These are phyloP conservation scores for Temnothorax ravouxi DNA, from an alignment of 2,888 invertebrate species.

Conservation along the genomic window DNA sequence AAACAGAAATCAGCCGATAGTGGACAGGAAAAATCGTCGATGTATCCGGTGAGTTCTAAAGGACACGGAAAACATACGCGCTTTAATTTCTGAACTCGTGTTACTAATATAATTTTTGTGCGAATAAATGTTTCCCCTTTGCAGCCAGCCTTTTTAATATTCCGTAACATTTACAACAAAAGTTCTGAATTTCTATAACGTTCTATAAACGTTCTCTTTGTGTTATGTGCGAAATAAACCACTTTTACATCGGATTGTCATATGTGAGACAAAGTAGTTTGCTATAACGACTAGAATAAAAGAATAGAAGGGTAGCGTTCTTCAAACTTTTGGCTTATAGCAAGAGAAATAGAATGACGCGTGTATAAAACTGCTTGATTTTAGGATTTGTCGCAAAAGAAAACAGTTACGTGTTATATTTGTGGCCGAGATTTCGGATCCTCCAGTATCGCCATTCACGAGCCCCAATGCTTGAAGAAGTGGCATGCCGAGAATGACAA, in stretches of 20 bases:
- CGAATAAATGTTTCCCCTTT: background rate
- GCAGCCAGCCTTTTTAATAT: background rate
- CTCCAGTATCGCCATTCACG: slow-evolving; percentile 89
- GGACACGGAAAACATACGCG: slow-evolving; percentile 38
- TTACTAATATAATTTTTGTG: background rate
- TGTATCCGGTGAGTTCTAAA: slow-evolving; percentile 73
- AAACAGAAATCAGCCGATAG: background rate
- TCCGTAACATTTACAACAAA: background rate
- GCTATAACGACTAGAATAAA: background rate
- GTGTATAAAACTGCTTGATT: slow-evolving; percentile 44
- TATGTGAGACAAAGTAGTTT: background rate
- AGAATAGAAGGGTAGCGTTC: background rate
- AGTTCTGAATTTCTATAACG: background rate
- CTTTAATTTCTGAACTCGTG: slow-evolving; percentile 6
- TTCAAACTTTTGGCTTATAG: background rate
- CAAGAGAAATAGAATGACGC: background rate
- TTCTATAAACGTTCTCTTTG: background rate
- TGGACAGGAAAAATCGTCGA: slow-evolving; percentile 42
- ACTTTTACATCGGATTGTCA: background rate
- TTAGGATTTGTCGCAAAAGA: slow-evolving; percentile 71
- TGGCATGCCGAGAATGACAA: slow-evolving; percentile 89
- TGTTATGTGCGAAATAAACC: background rate
- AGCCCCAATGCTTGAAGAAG: slow-evolving; percentile 90
- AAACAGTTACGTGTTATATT: slow-evolving; percentile 88
- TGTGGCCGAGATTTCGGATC: slow-evolving; percentile 90